Conservation (phyloP, 2,797 vertebrate genomes). For the Moxostoma hubbsi region DNA sequence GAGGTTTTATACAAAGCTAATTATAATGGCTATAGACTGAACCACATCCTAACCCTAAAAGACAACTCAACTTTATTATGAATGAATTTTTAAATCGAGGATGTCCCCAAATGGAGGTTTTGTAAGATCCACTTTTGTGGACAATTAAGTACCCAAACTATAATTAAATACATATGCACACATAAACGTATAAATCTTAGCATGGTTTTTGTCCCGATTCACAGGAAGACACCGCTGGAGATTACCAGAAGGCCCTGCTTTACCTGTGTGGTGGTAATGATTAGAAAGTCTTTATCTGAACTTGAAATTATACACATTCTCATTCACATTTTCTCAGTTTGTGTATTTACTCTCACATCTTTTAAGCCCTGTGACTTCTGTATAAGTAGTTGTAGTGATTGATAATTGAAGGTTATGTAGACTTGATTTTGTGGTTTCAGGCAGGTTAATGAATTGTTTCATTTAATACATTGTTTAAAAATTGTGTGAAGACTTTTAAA, state of each 20-base stretch:
- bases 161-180: background rate
- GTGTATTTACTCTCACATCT: background rate
- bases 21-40: too few species aligned
- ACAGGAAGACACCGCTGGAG: constrained; percentile 90
- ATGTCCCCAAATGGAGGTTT: too few species aligned
- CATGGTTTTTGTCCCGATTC: constrained; percentile 37
- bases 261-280: constrained; percentile 91
- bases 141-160: too few species aligned
- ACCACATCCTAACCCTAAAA: too few species aligned
- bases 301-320: background rate
- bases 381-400: background rate
- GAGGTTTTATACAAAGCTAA: too few species aligned
- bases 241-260: constrained; percentile 91
- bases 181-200: background rate
- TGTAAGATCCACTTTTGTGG: too few species aligned
- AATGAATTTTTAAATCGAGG: too few species aligned
- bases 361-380: background rate
- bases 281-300: constrained; percentile 57
- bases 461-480: background rate
- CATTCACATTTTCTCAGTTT: background rate
- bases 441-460: constrained; percentile 7
- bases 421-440: constrained; percentile 2
- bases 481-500: background rate
- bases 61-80: too few species aligned
- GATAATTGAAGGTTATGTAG: background rate